Percentiles rank a stretch among this genome's conserved stretches.
Evolutionary conservation across 2,113 vertebrate species (phyloP).

Genomic region (Bufo bufo): DNA sequence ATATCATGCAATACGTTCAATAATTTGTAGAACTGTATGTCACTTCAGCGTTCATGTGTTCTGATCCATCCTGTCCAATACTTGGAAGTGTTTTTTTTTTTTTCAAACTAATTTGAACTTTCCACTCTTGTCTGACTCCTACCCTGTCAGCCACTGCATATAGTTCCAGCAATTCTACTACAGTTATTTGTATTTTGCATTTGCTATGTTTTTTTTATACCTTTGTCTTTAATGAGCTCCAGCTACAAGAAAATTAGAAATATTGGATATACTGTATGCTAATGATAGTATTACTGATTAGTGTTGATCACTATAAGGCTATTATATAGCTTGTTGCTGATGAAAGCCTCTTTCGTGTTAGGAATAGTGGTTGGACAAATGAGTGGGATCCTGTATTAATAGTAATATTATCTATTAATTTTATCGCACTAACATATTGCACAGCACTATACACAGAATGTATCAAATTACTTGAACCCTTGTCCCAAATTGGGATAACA

Average conservation of each 20-base stretch:
- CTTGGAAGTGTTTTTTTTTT: not conserved
- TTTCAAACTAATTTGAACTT: slow-evolving; percentile 12
- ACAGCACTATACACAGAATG: not conserved
- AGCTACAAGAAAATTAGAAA: not conserved
- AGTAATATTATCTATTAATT: not conserved
- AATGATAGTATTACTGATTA: not conserved
- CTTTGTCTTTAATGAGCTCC: not conserved
- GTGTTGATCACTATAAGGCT: not conserved
- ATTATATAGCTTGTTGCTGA: not conserved
- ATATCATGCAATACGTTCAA: not conserved
- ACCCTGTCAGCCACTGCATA: not conserved
- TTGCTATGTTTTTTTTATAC: not conserved
- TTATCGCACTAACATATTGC: not conserved
- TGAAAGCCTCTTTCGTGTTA: not conserved
- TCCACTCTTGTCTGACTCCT: not conserved
- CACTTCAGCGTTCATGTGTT: not conserved
- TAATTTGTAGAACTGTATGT: not conserved
- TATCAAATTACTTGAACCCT: not conserved
- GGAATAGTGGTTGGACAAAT: not conserved
- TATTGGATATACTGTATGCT: not conserved
- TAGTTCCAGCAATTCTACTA: not conserved
- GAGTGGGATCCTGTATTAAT: not conserved
- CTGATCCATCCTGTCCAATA: not conserved
- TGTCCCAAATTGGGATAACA: not conserved
- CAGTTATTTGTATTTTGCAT: not conserved